Evolutionary conservation across 1,140 invertebrate genomes (phyloP).

Genomic region (Sipha flava): DNA sequence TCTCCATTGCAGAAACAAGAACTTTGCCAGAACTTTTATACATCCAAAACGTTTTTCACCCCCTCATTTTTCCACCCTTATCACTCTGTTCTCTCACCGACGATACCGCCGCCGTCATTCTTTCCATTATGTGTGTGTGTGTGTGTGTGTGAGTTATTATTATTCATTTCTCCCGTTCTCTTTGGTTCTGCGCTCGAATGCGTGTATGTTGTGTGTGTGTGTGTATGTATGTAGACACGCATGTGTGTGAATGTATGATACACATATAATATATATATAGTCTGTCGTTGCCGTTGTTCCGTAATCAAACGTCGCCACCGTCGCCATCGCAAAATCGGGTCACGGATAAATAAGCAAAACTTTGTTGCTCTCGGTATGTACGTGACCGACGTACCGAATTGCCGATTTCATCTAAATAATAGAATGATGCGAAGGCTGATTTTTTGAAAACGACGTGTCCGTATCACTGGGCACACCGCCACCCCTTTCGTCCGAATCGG

Average conservation of each 20-base stretch:
- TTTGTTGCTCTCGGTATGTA: slow-evolving; percentile 2
- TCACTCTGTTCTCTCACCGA: too few relatives aligned
- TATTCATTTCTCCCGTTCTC: neutral
- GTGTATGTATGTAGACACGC: too few relatives aligned
- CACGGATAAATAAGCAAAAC: slow-evolving; percentile 19
- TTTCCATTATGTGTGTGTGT: neutral
- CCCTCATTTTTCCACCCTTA: neutral
- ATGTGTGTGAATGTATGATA: too few relatives aligned
- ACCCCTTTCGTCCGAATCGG: too few relatives aligned
- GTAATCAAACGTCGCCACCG: neutral
- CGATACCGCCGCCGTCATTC: neutral
- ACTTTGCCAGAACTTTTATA: neutral
- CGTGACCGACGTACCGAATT: slow-evolving; percentile 1
- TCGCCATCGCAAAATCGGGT: neutral
- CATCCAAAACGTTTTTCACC: slow-evolving; percentile 1
- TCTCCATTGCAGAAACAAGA: too few relatives aligned
- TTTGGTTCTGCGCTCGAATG: too few relatives aligned
- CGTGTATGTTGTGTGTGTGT: too few relatives aligned
- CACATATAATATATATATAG: too few relatives aligned
- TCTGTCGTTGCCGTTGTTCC: neutral
- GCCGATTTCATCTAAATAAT: neutral
- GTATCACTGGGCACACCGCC: neutral
- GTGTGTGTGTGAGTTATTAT: neutral
- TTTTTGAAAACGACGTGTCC: neutral
- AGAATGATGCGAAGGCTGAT: neutral